Base-by-base conservation (phyloP, 2,888 invertebrate genomes). In the Lampropteryx suffumata region DNA sequence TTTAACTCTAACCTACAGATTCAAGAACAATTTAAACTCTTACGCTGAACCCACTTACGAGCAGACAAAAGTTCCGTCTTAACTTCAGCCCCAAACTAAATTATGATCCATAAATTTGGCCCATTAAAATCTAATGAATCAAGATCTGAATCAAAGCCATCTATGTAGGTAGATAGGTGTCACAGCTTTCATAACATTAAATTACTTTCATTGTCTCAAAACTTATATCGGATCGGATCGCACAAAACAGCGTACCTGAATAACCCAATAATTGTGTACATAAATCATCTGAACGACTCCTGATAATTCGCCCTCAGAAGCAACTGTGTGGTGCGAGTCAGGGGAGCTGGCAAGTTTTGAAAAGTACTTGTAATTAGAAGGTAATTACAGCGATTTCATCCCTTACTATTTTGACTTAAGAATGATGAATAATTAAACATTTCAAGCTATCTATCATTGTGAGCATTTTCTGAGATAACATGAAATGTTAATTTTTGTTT, bases 251-350 rank as follows among this genome's bases (percentile, higher is more conserved):
- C 79, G 80, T 82, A 87, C 87, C 88, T 88, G 88, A 85, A 83
- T 86, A 84, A 84, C 88, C 88, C 89, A 89, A 90, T 90, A 90
- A 90, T 89, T 89, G 88, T 87, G 85, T 85, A 85, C 86, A 88
- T 90, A 90, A 88, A 89, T 90, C 90, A 90, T 85, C 83, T 79
- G 85, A 89, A 90, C 87, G 89, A 86, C 88, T 89, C 69, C 86
- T 87, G 89, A 89, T 90, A 90, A 90, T 89, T 88, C 84, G 82
- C 83, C 80, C 79, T 79, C 69, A 73, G 76, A 77, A 80, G 75
- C 79, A 71, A 77, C 67, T 71, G 73, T 63, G 45, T 66, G 74
- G 69, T 45, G 21, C 56, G 62, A 73, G 67, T 33, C 14, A 62
- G 26, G 24, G 57, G 65, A 52, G 60, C 26, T 3, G 35, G 9